These are phyloP conservation scores for Nothocercus julius DNA, from an alignment of 2,113 vertebrate species.

Conservation along the genomic window DNA sequence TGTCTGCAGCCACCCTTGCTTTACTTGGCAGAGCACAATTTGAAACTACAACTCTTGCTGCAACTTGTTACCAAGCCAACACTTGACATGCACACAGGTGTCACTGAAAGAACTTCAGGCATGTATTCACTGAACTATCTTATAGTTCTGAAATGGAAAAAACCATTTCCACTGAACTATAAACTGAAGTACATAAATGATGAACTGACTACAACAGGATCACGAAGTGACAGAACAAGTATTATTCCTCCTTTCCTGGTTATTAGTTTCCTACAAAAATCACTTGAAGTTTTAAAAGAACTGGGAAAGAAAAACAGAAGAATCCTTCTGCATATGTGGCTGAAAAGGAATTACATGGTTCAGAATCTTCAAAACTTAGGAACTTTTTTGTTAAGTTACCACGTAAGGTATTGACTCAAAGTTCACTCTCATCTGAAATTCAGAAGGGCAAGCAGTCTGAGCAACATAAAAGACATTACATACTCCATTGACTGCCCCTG, in stretches of 20 bases:
- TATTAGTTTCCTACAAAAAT: background rate
- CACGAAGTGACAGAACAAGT: background rate
- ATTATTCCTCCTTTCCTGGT: background rate
- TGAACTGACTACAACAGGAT: background rate
- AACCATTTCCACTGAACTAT: background rate
- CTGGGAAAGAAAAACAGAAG: background rate
- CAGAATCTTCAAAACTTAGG: background rate
- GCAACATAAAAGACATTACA: background rate
- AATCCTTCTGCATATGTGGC: background rate
- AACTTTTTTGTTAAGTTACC: background rate
- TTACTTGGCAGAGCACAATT: conserved; percentile 1
- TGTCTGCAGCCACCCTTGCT: background rate
- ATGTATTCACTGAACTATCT: background rate
- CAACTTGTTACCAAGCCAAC: background rate
- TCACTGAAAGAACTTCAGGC: background rate
- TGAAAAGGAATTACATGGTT: background rate
- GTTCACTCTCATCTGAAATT: background rate
- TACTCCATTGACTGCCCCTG: background rate
- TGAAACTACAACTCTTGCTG: background rate
- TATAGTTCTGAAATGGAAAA: background rate
- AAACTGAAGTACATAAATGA: background rate
- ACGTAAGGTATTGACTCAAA: background rate
- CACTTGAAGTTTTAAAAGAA: background rate
- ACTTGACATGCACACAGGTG: background rate
- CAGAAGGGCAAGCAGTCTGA: background rate